Evolutionary conservation across 2,888 invertebrate species (phyloP), one percentile per base, ranked within the genome.

Genomic region (Pyrrhosoma nymphula): DNA sequence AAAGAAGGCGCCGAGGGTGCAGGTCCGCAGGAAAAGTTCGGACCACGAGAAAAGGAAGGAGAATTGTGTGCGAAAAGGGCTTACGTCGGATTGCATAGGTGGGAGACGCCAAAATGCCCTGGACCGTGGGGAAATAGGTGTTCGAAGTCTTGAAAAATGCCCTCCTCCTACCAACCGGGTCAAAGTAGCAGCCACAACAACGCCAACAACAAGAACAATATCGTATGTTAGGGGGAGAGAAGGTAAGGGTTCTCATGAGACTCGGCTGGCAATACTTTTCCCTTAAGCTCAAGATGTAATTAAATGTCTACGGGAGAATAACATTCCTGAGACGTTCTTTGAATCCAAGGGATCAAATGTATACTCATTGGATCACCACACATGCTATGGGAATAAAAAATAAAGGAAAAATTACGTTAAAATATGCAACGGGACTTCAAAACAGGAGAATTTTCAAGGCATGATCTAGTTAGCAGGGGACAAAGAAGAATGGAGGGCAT

Each of bases 61-160:
- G 75, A 69, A 47, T 35, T 35, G 82, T 82, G 82, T 82, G 82
- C 60, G 60, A n/a, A 35, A 82, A 35, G 35, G 82, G 82, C 35
- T 82, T 82, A 82, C 16, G 35, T 82, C 4, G 82, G 82, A 14
- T 82, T 82, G 82, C 82, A 82, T 35, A 14, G 82, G 30, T 82
- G 82, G 82, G 35, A 82, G n/a, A 30, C 82, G 82, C 82, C 82
- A 18, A 82, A 82, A 82, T 35, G 82, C 82, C 82, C 35, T 35
- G 82, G 82, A 82, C 82, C 82, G 35, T 82, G 82, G 82, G 82
- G 82, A 82, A 82, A 82, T 82, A 82, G 82, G 82, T 82, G 82
- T 82, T 82, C 82, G 82, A 82, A 82, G 82, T 82, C 82, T 82
- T 82, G 82, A 82, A 82, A 82, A 82, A 82, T 35, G 82, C 82